A percentile compares a stretch with the other conserved stretches of the same genome.
These are phyloP conservation scores for Protosalanx chinensis DNA, from an alignment of 2,797 vertebrate genomes.

Conservation along the genomic window DNA sequence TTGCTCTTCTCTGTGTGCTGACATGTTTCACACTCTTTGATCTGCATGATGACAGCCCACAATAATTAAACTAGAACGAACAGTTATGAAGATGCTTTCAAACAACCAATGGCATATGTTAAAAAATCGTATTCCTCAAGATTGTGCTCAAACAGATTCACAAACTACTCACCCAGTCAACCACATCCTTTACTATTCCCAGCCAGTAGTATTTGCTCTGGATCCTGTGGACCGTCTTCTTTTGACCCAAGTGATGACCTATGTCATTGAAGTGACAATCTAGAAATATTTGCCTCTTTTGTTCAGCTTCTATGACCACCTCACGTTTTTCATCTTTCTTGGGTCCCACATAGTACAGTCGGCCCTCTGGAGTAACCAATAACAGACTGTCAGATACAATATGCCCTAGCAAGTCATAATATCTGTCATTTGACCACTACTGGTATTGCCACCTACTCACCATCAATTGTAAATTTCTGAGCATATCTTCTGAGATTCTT, in stretches of 20 bases:
- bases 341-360: slow-evolving; percentile 86
- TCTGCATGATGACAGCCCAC: slow-evolving; percentile 63
- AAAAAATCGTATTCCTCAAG: background rate
- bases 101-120: background rate
- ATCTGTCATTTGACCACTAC: background rate
- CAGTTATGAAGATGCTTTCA: background rate
- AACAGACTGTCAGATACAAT: background rate
- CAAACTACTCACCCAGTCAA: slow-evolving; percentile 77
- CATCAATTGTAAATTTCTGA: slow-evolving; percentile 83
- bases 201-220: slow-evolving; percentile 93
- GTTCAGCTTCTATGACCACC: slow-evolving; percentile 83
- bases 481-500: slow-evolving; percentile 88
- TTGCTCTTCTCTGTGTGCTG: slow-evolving; percentile 84
- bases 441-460: slow-evolving; percentile 48
- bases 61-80: background rate
- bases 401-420: too few relatives aligned
- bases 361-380: slow-evolving; percentile 65
- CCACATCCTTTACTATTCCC: slow-evolving; percentile 89
- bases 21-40: slow-evolving; percentile 88
- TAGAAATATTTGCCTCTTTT: slow-evolving; percentile 82
- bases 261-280: slow-evolving; percentile 86
- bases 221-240: slow-evolving; percentile 88
- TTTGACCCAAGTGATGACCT: slow-evolving; percentile 87
- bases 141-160: background rate
- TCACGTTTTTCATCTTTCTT: slow-evolving; percentile 89